phyloP scores from a whole-genome alignment of 1,140 invertebrate species.

The Bombus waltoni region DNA sequence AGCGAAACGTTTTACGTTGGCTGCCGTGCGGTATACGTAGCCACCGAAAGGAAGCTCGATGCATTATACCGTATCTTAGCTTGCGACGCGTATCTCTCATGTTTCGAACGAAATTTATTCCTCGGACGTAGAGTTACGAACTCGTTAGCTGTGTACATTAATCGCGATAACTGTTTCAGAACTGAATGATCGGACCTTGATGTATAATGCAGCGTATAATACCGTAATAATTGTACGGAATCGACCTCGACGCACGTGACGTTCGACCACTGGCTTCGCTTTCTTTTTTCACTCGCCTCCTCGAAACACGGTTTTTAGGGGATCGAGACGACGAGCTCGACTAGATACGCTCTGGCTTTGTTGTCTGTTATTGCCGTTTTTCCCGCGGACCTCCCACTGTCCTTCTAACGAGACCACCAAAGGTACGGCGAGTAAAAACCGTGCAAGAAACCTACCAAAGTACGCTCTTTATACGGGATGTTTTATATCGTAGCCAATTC shows the following conservation, averaged over 20 bases:
- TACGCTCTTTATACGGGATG: slow-evolving; percentile 65
- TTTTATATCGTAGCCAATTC: slow-evolving; percentile 64
- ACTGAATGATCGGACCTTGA: not conserved
- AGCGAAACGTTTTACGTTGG: slow-evolving; percentile 47
- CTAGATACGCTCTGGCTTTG: slow-evolving; percentile 31
- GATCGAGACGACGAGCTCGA: slow-evolving; percentile 21
- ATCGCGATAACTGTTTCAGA: slow-evolving; percentile 17
- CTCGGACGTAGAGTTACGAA: not conserved
- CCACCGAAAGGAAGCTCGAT: not conserved
- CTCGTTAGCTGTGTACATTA: slow-evolving; percentile 29
- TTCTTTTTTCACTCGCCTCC: not conserved
- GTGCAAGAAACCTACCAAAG: slow-evolving; percentile 63
- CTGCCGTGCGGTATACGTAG: slow-evolving; percentile 21
- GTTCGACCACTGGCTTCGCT: not conserved
- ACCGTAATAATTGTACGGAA: slow-evolving; percentile 2
- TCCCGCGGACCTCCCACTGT: slow-evolving; percentile 66
- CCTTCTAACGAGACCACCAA: slow-evolving; percentile 68
- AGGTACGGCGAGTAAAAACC: slow-evolving; percentile 59
- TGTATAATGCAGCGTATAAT: slow-evolving; percentile 22
- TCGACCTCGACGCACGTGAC: not conserved
- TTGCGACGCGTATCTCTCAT: slow-evolving; percentile 28
- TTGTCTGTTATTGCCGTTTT: slow-evolving; percentile 52
- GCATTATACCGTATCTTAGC: slow-evolving; percentile 18
- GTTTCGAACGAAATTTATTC: slow-evolving; percentile 31
- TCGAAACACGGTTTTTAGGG: not conserved